Evolutionary conservation across 2,113 vertebrate species (phyloP), one percentile per base, ranked within the genome.

Genomic region (Sebastes fasciatus): DNA sequence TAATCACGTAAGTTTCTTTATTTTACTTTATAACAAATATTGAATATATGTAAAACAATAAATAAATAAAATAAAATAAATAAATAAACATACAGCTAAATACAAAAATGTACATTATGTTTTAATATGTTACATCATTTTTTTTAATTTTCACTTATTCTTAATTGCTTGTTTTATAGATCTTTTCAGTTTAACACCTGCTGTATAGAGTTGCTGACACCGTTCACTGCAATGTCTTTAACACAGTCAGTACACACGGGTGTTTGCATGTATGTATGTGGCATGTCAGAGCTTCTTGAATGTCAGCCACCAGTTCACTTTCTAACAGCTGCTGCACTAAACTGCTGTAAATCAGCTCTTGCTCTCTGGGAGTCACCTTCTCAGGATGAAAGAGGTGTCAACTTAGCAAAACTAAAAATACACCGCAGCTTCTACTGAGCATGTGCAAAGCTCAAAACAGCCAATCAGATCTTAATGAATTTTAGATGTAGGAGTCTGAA

Each of bases 391-490:
- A 45, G 67, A 73, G 68, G 80, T 43, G 76, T 88, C 82, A 72
- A 60, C 45, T 57, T 51, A 57, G 60, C 46, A 65, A 23, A 26
- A 14, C 83, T 93, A 91, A 93, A 94, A 93, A 91, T 91, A 93
- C 70, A 49, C 12, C 0, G 1, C 43, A 21, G 69, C n/a, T 23
- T 83, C 66, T 42, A 82, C 68, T 34, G 65, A 69, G 71, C 72
- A 73, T 52, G 83, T 77, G 80, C 73, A 79, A 79, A 87, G 11
- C 70, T 65, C 21, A 23, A 26, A 64, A 77, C 60, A 82, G 42
- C 45, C 65, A 74, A 52, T 60, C 1, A 43, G 14, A 79, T 8
- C 0, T 23, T 60, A 55, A 80, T 82, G 67, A 73, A 11, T 82
- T 64, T 74, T 51, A 49, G 52, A 0, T 4, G 34, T n/a, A 40